These are phyloP conservation scores for Drosophila bocqueti DNA, from an alignment of 1,140 invertebrate genomes.

Conservation along the genomic window DNA sequence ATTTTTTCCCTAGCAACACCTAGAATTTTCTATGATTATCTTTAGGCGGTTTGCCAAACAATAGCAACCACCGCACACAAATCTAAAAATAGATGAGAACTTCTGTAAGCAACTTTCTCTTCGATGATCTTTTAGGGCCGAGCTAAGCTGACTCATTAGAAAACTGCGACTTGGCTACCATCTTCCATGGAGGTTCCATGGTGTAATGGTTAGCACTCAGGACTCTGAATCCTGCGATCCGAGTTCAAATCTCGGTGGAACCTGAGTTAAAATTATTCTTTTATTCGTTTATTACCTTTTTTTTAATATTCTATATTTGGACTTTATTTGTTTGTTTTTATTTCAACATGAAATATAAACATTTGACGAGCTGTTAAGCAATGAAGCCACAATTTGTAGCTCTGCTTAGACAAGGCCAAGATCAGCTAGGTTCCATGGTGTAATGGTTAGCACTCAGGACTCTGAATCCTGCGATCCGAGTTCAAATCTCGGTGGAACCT, in stretches of 20 bases:
- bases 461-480: constrained; percentile 96
- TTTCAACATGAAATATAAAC: too few relatives aligned
- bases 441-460: constrained; percentile 96
- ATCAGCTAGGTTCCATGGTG: constrained; percentile 89
- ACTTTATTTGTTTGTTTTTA: constrained; percentile 64
- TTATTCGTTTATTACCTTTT: neutral
- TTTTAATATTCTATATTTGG: neutral
- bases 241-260: constrained; percentile 94
- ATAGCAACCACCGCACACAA: neutral
- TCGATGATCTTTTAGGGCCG: constrained; percentile 5
- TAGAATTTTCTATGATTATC: neutral
- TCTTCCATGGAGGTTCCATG: constrained; percentile 87
- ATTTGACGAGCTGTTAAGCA: too few relatives aligned
- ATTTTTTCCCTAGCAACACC: constrained; percentile 12
- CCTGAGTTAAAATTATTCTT: constrained; percentile 80
- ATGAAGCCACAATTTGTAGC: neutral
- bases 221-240: constrained; percentile 96
- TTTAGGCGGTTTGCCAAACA: neutral
- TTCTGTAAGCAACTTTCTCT: constrained; percentile 31
- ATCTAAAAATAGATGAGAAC: constrained; percentile 26
- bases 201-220: constrained; percentile 97
- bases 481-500: constrained; percentile 94
- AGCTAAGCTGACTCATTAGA: constrained; percentile 10
- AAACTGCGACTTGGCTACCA: constrained; percentile 4
- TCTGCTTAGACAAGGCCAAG: neutral